Evolutionary conservation across 2,113 vertebrate genomes (phyloP).

Genomic region (Mobula birostris): DNA sequence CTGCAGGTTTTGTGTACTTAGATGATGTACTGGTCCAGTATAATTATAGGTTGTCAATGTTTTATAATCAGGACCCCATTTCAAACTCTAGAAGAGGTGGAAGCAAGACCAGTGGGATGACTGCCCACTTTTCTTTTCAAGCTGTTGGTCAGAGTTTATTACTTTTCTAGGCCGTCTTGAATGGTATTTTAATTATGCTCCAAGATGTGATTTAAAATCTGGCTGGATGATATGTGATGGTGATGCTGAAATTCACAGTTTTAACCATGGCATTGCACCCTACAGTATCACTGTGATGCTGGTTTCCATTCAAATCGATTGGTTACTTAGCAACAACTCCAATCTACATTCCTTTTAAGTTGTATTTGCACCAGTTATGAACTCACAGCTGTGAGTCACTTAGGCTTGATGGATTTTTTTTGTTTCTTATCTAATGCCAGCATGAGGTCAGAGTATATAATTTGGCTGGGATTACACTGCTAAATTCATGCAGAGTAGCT

Average conservation of each 20-base stretch:
- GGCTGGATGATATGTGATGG: background rate
- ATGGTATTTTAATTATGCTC: background rate
- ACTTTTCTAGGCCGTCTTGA: background rate
- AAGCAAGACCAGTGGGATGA: too few relatives aligned
- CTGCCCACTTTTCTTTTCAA: background rate
- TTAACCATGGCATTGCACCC: background rate
- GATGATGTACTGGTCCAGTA: background rate
- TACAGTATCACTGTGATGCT: background rate
- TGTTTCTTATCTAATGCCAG: background rate
- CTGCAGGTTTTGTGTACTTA: background rate
- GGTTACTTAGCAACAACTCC: conserved; percentile 28
- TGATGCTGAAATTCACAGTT: background rate
- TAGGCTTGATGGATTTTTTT: background rate
- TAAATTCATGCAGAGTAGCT: background rate
- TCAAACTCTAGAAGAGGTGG: background rate
- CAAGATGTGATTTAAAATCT: background rate
- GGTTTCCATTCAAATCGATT: conserved; percentile 30
- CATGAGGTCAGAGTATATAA: background rate
- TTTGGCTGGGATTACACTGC: conserved; percentile 23
- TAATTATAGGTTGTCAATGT: background rate
- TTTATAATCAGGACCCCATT: background rate
- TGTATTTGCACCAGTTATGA: background rate
- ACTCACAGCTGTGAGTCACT: background rate
- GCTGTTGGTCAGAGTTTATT: background rate
- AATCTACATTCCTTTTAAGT: conserved; percentile 25